A percentile compares a stretch with the other conserved stretches of the same genome.
phyloP scores from a whole-genome alignment of 1,140 invertebrate species.

The Phymastichus coffea region DNA sequence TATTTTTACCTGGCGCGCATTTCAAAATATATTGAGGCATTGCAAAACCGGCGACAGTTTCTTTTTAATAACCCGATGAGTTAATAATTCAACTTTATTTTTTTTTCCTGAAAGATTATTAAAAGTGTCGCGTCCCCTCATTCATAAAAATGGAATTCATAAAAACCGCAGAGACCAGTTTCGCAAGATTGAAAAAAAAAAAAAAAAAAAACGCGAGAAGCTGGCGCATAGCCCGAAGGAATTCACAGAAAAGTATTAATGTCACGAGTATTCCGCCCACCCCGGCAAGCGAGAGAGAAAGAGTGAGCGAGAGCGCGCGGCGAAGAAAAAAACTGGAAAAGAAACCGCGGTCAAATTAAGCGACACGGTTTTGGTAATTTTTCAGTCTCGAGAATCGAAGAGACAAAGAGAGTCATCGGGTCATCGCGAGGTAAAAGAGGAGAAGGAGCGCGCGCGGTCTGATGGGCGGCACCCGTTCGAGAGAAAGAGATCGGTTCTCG shows the following conservation, averaged over 20 bases:
- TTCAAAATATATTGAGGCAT: no score
- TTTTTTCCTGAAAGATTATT: constrained; percentile 13
- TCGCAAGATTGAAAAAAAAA: constrained; percentile 11
- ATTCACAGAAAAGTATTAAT: constrained; percentile 30
- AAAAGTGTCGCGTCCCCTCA: constrained; percentile 16
- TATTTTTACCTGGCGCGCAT: no score
- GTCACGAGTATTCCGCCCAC: constrained; percentile 26
- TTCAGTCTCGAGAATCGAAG: constrained; percentile 14
- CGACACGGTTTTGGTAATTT: constrained; percentile 24
- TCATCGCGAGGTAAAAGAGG: neutral
- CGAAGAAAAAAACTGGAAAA: neutral
- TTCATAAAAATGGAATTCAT: constrained; percentile 14
- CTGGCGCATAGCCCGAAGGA: neutral
- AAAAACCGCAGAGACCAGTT: constrained; percentile 8
- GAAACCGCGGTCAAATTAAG: constrained; percentile 21
- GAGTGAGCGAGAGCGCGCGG: constrained; percentile 1
- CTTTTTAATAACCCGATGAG: constrained; percentile 18
- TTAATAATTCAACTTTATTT: constrained; percentile 17
- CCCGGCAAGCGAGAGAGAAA: neutral
- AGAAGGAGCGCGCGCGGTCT: constrained; percentile 1
- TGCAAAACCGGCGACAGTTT: no score
- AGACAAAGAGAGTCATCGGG: constrained; percentile 7
- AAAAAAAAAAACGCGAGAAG: neutral
- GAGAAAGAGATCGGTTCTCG: constrained; percentile 1
- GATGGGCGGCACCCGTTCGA: constrained; percentile 23